phyloP scores from a whole-genome alignment of 2,113 vertebrate species.

The Elephas maximus region DNA sequence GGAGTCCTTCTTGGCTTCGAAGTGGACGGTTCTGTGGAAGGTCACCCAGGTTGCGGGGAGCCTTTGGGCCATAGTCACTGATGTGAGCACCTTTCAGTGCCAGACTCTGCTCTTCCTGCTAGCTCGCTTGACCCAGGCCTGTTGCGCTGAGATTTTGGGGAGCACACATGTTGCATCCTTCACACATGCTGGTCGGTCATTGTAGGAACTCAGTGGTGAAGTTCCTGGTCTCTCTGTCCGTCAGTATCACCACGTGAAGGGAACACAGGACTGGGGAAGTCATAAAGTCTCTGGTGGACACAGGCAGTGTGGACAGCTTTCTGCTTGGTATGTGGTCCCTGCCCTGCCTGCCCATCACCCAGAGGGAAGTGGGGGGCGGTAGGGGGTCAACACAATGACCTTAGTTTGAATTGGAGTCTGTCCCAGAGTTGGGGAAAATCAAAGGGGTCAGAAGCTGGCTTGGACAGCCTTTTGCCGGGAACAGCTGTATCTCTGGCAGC shows the following conservation, averaged over 20 bases:
- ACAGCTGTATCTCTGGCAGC: constrained; percentile 45
- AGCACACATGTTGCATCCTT: rapidly evolving
- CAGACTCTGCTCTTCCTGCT: background rate
- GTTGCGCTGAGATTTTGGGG: rapidly evolving
- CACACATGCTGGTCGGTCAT: background rate
- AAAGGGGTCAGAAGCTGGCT: constrained; percentile 52
- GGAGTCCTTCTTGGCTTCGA: background rate
- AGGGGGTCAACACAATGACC: rapidly evolving
- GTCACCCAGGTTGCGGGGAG: background rate
- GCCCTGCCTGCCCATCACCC: background rate
- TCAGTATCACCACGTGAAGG: background rate
- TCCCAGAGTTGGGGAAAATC: background rate
- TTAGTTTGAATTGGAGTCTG: rapidly evolving
- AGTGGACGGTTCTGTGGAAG: background rate
- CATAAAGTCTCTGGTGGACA: background rate
- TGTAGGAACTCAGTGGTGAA: rapidly evolving
- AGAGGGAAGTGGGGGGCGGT: rapidly evolving
- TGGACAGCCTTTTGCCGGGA: background rate
- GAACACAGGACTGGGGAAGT: rapidly evolving
- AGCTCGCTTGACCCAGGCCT: rapidly evolving
- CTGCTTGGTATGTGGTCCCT: background rate
- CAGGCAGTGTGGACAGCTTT: background rate
- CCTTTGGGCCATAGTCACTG: background rate
- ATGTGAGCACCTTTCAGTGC: too few species aligned
- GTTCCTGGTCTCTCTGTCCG: background rate